phyloP scores from a whole-genome alignment of 2,113 vertebrate genomes.

The Spermophilus dauricus region DNA sequence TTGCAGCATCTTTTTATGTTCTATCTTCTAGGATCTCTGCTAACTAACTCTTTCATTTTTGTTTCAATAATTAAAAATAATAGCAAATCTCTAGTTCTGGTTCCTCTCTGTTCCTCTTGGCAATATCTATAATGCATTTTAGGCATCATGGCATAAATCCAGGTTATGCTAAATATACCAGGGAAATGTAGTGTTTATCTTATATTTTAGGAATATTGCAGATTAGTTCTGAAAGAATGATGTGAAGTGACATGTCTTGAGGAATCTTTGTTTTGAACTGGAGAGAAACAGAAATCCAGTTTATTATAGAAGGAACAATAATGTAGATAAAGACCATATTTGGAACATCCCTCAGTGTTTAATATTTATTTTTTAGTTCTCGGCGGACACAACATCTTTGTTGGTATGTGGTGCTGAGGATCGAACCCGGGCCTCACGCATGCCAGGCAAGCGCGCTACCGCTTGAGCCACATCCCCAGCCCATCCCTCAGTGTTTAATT shows the following conservation, averaged over 20 bases:
- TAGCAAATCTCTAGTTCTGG: conserved; percentile 47
- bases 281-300: conserved; percentile 48
- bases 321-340: neutral
- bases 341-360: neutral
- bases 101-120: neutral
- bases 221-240: conserved; percentile 23
- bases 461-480: too few relatives aligned
- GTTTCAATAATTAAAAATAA: conserved; percentile 56
- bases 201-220: conserved; percentile 26
- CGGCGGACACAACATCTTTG: too few relatives aligned
- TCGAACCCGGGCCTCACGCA: too few relatives aligned
- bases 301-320: conserved; percentile 22
- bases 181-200: conserved; percentile 38
- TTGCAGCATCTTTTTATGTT: neutral
- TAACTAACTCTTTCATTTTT: conserved; percentile 16
- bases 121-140: neutral
- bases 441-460: too few relatives aligned
- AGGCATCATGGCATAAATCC: conserved; percentile 14
- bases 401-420: too few relatives aligned
- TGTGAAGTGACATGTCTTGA: neutral
- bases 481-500: neutral
- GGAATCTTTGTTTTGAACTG: conserved; percentile 58
- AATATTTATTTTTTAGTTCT: too few relatives aligned
- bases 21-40: neutral
- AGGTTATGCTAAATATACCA: conserved; percentile 52